Evolutionary conservation across 2,888 invertebrate species (phyloP), one percentile per base, ranked within the genome.

Genomic region (Elegia similella): DNA sequence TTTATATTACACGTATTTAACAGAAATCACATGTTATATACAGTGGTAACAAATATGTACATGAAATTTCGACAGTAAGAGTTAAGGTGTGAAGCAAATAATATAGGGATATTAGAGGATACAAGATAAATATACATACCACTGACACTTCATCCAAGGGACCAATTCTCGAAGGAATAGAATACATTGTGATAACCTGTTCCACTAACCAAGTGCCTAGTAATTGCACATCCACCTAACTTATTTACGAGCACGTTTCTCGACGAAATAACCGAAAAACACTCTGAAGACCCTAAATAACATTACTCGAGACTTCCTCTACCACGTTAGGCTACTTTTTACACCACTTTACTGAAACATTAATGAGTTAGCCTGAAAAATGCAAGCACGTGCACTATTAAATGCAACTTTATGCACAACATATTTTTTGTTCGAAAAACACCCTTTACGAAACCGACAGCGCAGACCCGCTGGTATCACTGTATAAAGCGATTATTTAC

Each of bases 371-470:
- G 83, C 80, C 84, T 86, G 82, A 86, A 87, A 88, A 84, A 75
- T 84, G 82, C 82, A 87, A 90, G 86, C 90, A 90, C 90, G 90
- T 90, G 90, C 88, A 88, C 84, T 76, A 72, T 64, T 62, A 76
- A 82, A 76, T 89, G 84, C 88, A 88, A 76, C 73, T 79, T 58
- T 65, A 76, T 76, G 83, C 84, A 84, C 75, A 66, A 66, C 60
- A 62, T 69, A 70, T 69, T 68, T 72, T 73, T 68, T 63, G 59
- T 64, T 50, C 62, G 46, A 62, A 62, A 67, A 59, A 62, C 59
- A 58, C 62, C 63, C 61, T 59, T 61, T 57, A 59, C 61, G 58
- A 63, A 54, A 54, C 54, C 63, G 53, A 59, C 56, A 54, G 54
- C 42, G 60, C 56, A 54, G 34, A 48, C 60, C 48, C 57, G n/a